Percentiles rank a stretch among this genome's conserved stretches.
Conservation (phyloP, 1,140 invertebrate genomes). For the Drosophila guanche region DNA sequence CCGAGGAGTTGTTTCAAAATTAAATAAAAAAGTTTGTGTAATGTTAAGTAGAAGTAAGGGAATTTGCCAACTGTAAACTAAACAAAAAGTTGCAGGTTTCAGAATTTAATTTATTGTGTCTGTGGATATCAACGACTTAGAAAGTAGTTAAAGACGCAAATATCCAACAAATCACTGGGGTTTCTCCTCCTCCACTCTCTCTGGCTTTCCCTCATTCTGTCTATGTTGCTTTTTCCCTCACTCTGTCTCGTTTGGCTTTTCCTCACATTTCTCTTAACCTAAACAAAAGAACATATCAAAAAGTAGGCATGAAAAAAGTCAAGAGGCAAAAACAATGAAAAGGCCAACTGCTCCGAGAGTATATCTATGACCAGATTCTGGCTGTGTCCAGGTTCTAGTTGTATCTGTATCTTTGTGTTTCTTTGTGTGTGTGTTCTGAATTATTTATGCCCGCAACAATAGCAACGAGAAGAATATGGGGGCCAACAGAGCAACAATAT, state of each 20-base stretch:
- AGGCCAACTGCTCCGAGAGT: background rate
- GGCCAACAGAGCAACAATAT: conserved; percentile 54
- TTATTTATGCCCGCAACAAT: conserved; percentile 65
- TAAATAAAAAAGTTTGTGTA: too few species aligned
- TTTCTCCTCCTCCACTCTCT: too few species aligned
- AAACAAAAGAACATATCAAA: conserved; percentile 26
- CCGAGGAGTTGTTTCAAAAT: too few species aligned
- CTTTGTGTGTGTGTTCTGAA: conserved; percentile 48
- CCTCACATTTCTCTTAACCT: background rate
- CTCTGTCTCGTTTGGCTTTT: background rate
- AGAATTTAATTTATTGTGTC: too few species aligned
- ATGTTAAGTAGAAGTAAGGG: too few species aligned
- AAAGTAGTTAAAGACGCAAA: too few species aligned
- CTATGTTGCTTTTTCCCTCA: background rate
- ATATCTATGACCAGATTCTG: too few species aligned
- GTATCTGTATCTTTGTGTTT: conserved; percentile 5
- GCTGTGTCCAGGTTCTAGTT: conserved; percentile 14
- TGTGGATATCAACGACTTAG: too few species aligned
- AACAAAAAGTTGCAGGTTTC: too few species aligned
- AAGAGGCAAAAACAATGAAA: conserved; percentile 23
- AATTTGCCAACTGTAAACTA: too few species aligned
- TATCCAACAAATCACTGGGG: background rate
- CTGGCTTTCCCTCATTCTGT: background rate
- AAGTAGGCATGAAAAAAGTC: conserved; percentile 33
- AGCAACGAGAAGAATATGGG: conserved; percentile 34